Percentiles rank a stretch among this genome's conserved stretches.
phyloP scores from a whole-genome alignment of 2,113 vertebrate genomes.

The Malurus melanocephalus region DNA sequence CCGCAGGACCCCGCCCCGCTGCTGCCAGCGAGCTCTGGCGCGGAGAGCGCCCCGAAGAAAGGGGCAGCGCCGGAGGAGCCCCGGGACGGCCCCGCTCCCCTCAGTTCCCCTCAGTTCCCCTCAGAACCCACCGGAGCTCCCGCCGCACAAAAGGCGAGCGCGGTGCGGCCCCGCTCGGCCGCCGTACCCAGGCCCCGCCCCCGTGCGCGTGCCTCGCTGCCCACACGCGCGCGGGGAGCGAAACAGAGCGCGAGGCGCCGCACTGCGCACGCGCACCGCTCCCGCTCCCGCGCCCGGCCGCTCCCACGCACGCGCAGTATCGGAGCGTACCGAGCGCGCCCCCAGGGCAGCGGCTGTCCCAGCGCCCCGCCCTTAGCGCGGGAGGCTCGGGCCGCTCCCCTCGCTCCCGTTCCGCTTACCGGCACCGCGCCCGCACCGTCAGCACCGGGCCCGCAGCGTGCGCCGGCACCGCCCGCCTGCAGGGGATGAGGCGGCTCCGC shows the following conservation, averaged over 20 bases:
- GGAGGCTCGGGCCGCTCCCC: background rate
- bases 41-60: fast-evolving
- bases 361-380: background rate
- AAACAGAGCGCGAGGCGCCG: background rate
- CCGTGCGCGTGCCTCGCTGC: background rate
- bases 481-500: background rate
- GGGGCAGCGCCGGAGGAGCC: no score
- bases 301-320: background rate
- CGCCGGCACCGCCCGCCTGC: background rate
- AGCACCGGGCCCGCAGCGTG: no score
- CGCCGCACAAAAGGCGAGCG: background rate
- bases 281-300: background rate
- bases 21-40: background rate
- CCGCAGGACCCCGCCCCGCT: background rate
- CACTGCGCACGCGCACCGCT: background rate
- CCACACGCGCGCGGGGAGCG: no score
- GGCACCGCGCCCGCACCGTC: background rate
- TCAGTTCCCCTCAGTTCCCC: background rate
- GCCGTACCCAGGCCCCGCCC: background rate
- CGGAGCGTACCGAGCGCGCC: background rate
- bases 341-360: background rate
- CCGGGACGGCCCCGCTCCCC: no score
- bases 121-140: background rate
- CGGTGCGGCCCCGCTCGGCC: background rate
- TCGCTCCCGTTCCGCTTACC: background rate